A percentile compares a stretch with the other conserved stretches of the same genome.
Conservation (phyloP, 2,797 vertebrate genomes). For the Protosalanx chinensis region DNA sequence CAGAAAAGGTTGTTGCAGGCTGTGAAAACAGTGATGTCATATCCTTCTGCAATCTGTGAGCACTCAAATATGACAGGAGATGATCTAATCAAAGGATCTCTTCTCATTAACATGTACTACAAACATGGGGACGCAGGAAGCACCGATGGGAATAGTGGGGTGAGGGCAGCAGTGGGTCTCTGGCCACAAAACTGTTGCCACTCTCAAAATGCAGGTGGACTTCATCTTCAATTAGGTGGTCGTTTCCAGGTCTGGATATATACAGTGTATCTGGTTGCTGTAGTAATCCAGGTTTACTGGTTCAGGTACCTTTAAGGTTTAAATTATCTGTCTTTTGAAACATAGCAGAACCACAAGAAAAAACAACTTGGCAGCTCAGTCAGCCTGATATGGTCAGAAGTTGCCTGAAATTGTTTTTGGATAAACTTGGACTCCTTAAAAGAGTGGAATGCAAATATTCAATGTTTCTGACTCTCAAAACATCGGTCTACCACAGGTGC, state of each 20-base stretch:
- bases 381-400: constrained; percentile 48
- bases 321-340: constrained; percentile 32
- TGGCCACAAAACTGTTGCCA: neutral
- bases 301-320: constrained; percentile 17
- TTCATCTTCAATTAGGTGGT: neutral
- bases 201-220: neutral
- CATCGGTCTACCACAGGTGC: constrained; percentile 77
- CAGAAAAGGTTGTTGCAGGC: constrained; percentile 11
- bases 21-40: constrained; percentile 35
- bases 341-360: constrained; percentile 32
- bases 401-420: constrained; percentile 60
- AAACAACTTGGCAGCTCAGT: constrained; percentile 55
- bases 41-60: constrained; percentile 28
- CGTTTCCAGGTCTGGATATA: neutral
- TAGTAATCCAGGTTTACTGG: constrained; percentile 14
- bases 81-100: constrained; percentile 21
- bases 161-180: neutral
- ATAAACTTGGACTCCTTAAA: constrained; percentile 53
- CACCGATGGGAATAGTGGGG: neutral
- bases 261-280: neutral
- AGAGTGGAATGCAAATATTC: constrained; percentile 67
- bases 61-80: constrained; percentile 19
- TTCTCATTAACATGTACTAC: neutral
- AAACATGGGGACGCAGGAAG: neutral
- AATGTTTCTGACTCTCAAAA: constrained; percentile 70